Evolutionary conservation across 2,888 invertebrate species (phyloP), one percentile per base, ranked within the genome.

Genomic region (Aproaerema taeniolella): DNA sequence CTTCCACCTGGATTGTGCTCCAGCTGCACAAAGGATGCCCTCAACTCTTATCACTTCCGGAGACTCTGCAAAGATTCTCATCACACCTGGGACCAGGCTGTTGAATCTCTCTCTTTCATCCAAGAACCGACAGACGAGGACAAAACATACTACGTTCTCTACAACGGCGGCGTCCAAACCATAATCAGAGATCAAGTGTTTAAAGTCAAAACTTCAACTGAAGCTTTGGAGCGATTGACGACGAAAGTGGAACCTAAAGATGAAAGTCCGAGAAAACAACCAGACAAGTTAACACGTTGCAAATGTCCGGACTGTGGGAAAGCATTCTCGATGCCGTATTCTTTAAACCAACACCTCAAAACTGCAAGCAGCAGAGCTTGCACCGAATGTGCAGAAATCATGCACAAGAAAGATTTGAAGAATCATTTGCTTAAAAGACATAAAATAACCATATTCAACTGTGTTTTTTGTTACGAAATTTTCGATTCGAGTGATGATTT

Each of bases 1-100:
- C 55, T 82, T 45, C 83, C 83, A 35, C 49, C 54, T 25, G 69
- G 74, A 15, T 48, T 73, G 31, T 85, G 83, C 69, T 48, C 58
- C 43, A 38, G 38, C 35, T 85, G 83, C 58, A 58, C 58, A 10
- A 61, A 67, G 36, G 67, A 62, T 41, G 55, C 67, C 37, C 29
- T 73, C 24, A 54, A 62, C 0, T 71, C 75, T 1, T 48, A 58
- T 17, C 53, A 53, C 41, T 77, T 82, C 64, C 59, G 51, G 34
- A 60, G 63, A 24, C 58, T 78, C 26, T 70, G 67, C 55, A 43
- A 47, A 12, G 53, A 59, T 28, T 79, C 83, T 1, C 44, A 50
- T 17, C 48, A 55, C 12, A 61, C 67, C 16, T 85, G 83, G 83
- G 35, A 31, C 7, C 49, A 58, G 2, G 64, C 61, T 1, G 46